Conservation (phyloP, 2,888 invertebrate genomes). For the Bunonema sp. region DNA sequence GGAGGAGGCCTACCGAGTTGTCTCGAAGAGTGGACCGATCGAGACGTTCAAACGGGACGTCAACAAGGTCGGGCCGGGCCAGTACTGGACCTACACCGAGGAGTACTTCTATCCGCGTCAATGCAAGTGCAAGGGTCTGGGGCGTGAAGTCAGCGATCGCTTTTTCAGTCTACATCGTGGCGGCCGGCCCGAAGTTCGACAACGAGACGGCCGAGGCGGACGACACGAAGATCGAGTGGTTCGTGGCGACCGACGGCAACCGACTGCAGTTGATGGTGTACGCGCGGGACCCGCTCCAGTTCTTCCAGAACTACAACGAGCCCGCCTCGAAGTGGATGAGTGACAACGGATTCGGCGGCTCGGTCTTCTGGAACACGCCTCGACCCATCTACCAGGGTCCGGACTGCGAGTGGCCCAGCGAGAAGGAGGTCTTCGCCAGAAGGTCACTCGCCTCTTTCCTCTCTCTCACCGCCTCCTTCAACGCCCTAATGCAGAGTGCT, state of each 20-base stretch:
- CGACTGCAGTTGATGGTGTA: conserved; percentile 41
- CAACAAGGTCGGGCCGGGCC: conserved; percentile 41
- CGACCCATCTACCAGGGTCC: conserved; percentile 44
- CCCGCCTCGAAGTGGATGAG: conserved; percentile 38
- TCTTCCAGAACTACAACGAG: conserved; percentile 42
- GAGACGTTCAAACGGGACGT: conserved; percentile 44
- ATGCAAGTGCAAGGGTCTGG: conserved; percentile 34
- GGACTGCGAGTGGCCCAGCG: conserved; percentile 44
- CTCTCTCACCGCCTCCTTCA: background rate
- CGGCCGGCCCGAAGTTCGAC: conserved; percentile 38
- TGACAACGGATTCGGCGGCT: conserved; percentile 42
- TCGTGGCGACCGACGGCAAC: conserved; percentile 42
- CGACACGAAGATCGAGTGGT: conserved; percentile 30
- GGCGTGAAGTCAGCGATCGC: too few relatives aligned
- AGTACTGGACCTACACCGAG: conserved; percentile 45
- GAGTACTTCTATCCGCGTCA: conserved; percentile 45
- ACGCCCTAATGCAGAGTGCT: conserved; percentile 23
- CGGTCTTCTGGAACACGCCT: conserved; percentile 45
- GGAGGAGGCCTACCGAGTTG: conserved; percentile 41
- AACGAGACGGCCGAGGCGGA: conserved; percentile 32
- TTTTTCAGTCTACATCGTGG: conserved; percentile 41
- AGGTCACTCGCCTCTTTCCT: conserved; percentile 12
- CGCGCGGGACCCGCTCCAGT: conserved; percentile 38
- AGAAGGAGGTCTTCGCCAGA: conserved; percentile 44
- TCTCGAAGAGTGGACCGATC: conserved; percentile 42